Evolutionary conservation across 2,113 vertebrate genomes (phyloP).

Genomic region (Austrofundulus limnaeus): DNA sequence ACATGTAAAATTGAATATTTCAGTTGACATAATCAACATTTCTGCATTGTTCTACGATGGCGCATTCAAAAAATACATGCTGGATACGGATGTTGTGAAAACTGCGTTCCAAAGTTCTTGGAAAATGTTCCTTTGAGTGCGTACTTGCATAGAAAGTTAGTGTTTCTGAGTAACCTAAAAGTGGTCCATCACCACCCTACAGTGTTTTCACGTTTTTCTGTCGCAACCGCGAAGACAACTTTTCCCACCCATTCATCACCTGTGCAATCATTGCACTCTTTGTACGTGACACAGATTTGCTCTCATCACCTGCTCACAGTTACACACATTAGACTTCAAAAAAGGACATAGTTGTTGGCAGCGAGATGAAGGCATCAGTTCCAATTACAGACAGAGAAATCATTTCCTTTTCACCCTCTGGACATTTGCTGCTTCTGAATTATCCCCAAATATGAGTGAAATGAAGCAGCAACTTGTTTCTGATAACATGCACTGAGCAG

Average conservation of each 20-base stretch:
- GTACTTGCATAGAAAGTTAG: not conserved
- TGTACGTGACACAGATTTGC: slow-evolving; percentile 1
- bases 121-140: not conserved
- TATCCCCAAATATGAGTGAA: not conserved
- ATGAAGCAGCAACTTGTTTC: slow-evolving; percentile 18
- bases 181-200: not conserved
- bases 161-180: not conserved
- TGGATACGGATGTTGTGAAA: not conserved
- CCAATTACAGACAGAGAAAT: slow-evolving; percentile 39
- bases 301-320: slow-evolving; percentile 3
- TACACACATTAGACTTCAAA: slow-evolving; percentile 24
- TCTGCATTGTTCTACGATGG: not conserved
- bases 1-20: not conserved
- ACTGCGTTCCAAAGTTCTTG: not conserved
- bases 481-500: slow-evolving; percentile 10
- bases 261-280: not conserved
- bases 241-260: slow-evolving; percentile 12
- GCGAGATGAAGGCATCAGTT: slow-evolving; percentile 46
- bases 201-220: no score
- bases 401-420: slow-evolving; percentile 30
- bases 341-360: slow-evolving; percentile 37
- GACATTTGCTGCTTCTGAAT: slow-evolving; percentile 36
- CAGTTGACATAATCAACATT: not conserved
- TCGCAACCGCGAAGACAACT: not conserved
- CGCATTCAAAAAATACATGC: not conserved